A percentile compares a stretch with the other conserved stretches of the same genome.
Evolutionary conservation across 2,888 invertebrate genomes (phyloP).

Genomic region (Chymomyza fuscimana): DNA sequence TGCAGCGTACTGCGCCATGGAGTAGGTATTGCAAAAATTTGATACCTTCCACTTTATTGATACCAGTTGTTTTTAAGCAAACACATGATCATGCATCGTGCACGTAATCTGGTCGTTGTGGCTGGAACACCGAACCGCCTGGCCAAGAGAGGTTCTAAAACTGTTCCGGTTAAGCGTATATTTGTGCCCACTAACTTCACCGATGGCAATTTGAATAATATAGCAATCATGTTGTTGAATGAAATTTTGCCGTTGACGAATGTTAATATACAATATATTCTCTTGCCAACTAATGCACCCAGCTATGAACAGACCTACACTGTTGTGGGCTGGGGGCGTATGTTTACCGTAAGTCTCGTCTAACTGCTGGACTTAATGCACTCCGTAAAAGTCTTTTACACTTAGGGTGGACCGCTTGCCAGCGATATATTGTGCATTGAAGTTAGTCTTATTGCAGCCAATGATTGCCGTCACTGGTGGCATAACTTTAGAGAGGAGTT

Average conservation of each 20-base stretch:
- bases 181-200: neutral
- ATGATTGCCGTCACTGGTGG: neutral
- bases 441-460: neutral
- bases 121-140: neutral
- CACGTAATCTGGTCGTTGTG: neutral
- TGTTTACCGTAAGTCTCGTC: neutral
- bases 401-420: neutral
- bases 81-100: neutral
- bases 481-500: slow-evolving; percentile 27
- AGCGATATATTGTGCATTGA: neutral
- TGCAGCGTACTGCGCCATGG: neutral
- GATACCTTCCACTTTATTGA: neutral
- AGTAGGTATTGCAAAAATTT: neutral
- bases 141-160: neutral
- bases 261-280: neutral
- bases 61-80: neutral
- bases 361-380: neutral
- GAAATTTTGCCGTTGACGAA: neutral
- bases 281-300: neutral
- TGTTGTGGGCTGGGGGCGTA: neutral
- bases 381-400: neutral
- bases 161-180: neutral
- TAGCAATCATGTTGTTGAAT: neutral
- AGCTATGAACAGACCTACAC: neutral
- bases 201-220: neutral